These are phyloP conservation scores for Petrocephalus zakoni DNA, from an alignment of 2,113 vertebrate species.

Conservation along the genomic window DNA sequence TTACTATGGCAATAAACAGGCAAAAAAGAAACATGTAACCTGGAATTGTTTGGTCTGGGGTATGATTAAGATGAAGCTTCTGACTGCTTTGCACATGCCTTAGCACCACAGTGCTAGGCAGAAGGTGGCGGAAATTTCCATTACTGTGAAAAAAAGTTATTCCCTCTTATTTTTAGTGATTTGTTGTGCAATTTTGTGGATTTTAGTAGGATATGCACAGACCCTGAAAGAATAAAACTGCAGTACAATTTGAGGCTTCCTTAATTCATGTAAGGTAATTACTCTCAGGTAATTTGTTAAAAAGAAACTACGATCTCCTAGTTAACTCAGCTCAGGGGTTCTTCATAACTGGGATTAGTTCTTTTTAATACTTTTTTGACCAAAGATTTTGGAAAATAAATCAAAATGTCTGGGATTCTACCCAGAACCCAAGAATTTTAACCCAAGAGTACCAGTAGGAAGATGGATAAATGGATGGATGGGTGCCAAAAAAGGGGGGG, in stretches of 20 bases:
- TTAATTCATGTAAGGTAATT: neutral
- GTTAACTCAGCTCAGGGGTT: neutral
- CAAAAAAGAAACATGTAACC: neutral
- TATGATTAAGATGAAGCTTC: neutral
- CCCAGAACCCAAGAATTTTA: neutral
- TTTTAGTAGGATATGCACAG: neutral
- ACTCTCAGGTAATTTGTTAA: neutral
- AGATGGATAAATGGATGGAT: neutral
- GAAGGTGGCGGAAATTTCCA: neutral
- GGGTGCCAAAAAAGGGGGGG: neutral
- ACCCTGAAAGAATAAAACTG: neutral
- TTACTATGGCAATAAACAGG: neutral
- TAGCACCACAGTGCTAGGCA: neutral
- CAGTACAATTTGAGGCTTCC: neutral
- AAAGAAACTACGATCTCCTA: neutral
- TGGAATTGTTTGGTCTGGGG: neutral
- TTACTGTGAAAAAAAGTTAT: neutral
- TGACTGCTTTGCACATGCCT: neutral
- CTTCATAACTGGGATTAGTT: neutral
- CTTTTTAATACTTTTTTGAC: neutral
- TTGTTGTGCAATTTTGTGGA: neutral
- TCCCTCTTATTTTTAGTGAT: neutral
- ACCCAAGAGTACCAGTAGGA: neutral
- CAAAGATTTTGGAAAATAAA: neutral
- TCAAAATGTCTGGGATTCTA: neutral